Base-by-base conservation (phyloP, 2,113 vertebrate species). In the Pogona vitticeps region DNA sequence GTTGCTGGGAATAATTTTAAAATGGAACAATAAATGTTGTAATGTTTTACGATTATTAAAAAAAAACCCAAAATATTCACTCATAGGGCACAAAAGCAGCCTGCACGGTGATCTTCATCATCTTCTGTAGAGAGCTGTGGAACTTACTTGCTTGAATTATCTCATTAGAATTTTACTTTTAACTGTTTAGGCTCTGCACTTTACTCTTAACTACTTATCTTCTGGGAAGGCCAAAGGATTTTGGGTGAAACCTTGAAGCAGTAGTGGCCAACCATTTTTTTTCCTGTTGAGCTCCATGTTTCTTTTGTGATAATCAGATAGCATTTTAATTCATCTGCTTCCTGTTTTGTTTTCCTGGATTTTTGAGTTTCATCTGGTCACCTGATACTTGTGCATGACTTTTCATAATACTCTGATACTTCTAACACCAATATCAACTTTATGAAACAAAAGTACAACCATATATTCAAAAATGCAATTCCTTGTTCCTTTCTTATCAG, bases 1-100 rank as follows among this genome's bases (percentile, higher is more conserved):
- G 78, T 38, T 21, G 36, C 65, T 76, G 46, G 46, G 85, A 67
- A 68, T 56, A 14, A 14, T 82, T 33, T 61, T 42, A 80, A 63
- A 28, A 21, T 38, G 63, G 33, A 63, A 26, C 23, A 88, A 71
- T 65, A 84, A 86, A 72, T 42, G n/a, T 15, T 91, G 70, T 76
- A 88, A n/a, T 59, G 28, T 61, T 17, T 23, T 18, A 83, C 28
- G 42, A 70, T 81, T 13, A 10, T 52, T 52, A 52, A 52, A 52
- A 52, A 52, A 52, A 52, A 52, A 52, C n/a, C n/a, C n/a, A n/a
- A n/a, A 52, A 5, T 52, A 10, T 52, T 52, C 46, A 52, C 46
- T 52, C 46, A 52, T 52, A 52, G 46, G 46, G 10, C 46, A 42
- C 56, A 58, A 77, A 61, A 85, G 81, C 42, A 83, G 20, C 15